Base-by-base conservation (phyloP, 2,113 vertebrate species). In the Centropus unirufus region DNA sequence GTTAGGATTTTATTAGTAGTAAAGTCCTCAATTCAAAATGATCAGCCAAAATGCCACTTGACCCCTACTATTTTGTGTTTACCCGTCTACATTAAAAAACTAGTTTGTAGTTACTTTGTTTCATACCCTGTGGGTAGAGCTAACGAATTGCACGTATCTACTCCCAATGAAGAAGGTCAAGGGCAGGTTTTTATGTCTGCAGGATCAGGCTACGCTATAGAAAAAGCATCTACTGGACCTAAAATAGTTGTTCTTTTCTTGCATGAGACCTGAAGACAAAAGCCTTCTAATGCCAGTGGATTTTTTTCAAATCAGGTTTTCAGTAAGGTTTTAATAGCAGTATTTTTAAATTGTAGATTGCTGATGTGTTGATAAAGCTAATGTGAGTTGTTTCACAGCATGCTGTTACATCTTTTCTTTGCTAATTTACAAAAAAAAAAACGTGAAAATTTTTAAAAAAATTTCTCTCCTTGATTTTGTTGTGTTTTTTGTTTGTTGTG, bases 1-100 rank as follows among this genome's bases (percentile, higher is more conserved):
- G 8, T 34, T 66, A 63, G 11, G 40, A 79, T 75, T 89, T 40
- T 36, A 40, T 49, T 39, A 34, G 29, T 6, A 34, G 6, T 64
- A 75, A 55, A 2, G 0, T 27, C 6, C 27, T 59, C 0, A 0
- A 22, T 55, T 84, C 23, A 87, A 55, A 84, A 46, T 32, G 36
- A 47, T n/a, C 6, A 34, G 13, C 5, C 61, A 77, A 75, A 69
- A 61, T 52, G 14, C 51, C 58, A 29, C 49, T 20, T 62, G 14
- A 5, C 12, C 9, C 10, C 59, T 59, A 34, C 30, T 75, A 42
- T 34, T 80, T 64, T 61, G 17, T 2, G 21, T 27, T 67, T 46
- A 47, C 58, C 36, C 54, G 32, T 44, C 16, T 77, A 30, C 32
- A 46, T 66, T 51, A 32, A 36, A 59, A 29, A 58, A 44, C 14